Evolutionary conservation across 2,113 vertebrate species (phyloP).

Genomic region (Ailurus styani): DNA sequence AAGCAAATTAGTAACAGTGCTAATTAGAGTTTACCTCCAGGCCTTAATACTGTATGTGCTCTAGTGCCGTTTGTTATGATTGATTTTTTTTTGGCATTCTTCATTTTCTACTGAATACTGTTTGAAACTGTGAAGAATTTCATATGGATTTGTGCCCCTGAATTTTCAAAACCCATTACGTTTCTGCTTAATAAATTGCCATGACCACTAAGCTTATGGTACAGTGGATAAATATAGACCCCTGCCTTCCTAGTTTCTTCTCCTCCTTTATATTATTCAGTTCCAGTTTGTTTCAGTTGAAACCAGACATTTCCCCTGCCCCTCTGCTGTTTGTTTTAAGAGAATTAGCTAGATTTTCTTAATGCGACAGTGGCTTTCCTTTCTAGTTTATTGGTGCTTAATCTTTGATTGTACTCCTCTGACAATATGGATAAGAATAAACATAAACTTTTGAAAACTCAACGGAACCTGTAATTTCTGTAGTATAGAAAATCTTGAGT

Average conservation of each 20-base stretch:
- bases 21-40: conserved; percentile 87
- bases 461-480: not conserved
- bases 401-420: not conserved
- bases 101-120: conserved; percentile 72
- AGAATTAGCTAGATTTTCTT: conserved; percentile 30
- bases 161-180: conserved; percentile 45
- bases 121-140: conserved; percentile 69
- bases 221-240: conserved; percentile 36
- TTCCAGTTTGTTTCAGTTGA: conserved; percentile 38
- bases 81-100: conserved; percentile 80
- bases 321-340: not conserved
- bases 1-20: conserved; percentile 86
- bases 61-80: conserved; percentile 77
- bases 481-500: not conserved
- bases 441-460: not conserved
- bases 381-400: conserved; percentile 11
- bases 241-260: not conserved
- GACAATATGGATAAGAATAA: not conserved
- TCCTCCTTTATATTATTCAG: conserved; percentile 3
- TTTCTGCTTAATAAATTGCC: conserved; percentile 52
- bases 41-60: conserved; percentile 76
- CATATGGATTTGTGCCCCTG: conserved; percentile 66
- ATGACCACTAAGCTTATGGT: conserved; percentile 45
- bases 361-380: not conserved
- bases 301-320: not conserved